A percentile compares a stretch with the other conserved stretches of the same genome.
Conservation (phyloP, 1,140 invertebrate genomes). For the Procambarus virginalis region DNA sequence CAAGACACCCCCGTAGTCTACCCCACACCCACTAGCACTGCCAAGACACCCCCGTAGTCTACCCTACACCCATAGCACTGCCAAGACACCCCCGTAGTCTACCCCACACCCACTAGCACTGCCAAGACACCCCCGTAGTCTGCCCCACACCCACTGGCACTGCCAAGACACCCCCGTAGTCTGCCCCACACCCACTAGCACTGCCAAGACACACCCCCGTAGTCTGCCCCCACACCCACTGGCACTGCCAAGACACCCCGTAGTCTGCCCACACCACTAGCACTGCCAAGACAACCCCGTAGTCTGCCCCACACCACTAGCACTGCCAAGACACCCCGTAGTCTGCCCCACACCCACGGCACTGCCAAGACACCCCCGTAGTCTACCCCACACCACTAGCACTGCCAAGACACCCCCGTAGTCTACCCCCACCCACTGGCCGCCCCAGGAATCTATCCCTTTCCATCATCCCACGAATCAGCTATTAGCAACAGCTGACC, state of each 20-base stretch:
- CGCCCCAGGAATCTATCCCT: no score
- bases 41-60: neutral
- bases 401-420: neutral
- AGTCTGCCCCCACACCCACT: no score
- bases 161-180: neutral
- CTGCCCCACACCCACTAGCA: no score
- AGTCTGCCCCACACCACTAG: no score
- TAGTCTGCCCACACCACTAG: neutral
- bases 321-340: neutral
- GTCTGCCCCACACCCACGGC: neutral
- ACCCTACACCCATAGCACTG: no score
- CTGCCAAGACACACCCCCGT: neutral
- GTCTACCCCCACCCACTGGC: neutral
- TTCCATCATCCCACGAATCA: neutral
- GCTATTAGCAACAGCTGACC: no score
- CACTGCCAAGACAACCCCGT: neutral
- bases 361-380: neutral
- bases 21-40: neutral
- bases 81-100: neutral
- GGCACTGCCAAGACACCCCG: neutral
- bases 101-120: neutral
- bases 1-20: no score
- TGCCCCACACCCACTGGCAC: no score
- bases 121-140: no score
- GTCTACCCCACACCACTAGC: no score